A percentile compares a stretch with the other conserved stretches of the same genome.
Evolutionary conservation across 2,888 invertebrate species (phyloP).

Genomic region (Crepidodera aurea): DNA sequence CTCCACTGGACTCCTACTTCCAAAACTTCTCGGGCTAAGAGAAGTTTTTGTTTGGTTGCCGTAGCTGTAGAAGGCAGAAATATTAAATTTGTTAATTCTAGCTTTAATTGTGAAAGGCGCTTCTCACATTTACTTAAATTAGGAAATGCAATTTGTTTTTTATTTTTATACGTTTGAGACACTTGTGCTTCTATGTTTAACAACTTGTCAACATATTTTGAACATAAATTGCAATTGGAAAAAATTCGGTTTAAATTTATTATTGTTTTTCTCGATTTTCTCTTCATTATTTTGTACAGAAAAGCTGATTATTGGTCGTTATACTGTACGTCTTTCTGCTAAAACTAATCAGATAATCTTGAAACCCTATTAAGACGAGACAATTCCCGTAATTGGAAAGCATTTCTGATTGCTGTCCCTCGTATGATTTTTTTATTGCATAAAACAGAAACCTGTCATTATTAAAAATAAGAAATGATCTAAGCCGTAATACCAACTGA

Average conservation of each 20-base stretch:
- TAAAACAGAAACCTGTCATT: too few species aligned
- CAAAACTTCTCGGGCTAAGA: constrained; percentile 88
- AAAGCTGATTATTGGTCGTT: constrained; percentile 5
- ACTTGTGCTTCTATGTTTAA: too few species aligned
- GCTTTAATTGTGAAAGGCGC: constrained; percentile 84
- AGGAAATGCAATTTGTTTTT: too few species aligned
- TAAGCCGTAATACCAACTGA: too few species aligned
- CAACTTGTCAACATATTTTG: not conserved
- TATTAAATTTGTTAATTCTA: constrained; percentile 82
- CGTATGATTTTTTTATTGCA: too few species aligned
- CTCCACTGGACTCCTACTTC: constrained; percentile 98
- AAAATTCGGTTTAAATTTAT: not conserved
- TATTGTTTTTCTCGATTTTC: not conserved
- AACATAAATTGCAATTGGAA: not conserved
- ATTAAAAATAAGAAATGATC: too few species aligned
- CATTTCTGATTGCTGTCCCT: not conserved
- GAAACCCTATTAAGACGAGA: not conserved
- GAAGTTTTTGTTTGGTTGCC: constrained; percentile 79
- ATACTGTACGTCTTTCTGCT: not conserved
- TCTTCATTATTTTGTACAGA: not conserved
- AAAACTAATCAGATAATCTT: not conserved
- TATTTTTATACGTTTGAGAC: too few species aligned
- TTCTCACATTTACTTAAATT: constrained; percentile 89
- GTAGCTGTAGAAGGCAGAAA: constrained; percentile 82
- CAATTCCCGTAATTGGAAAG: not conserved